Conservation (phyloP, 2,888 invertebrate genomes). For the Fragum fragum region DNA sequence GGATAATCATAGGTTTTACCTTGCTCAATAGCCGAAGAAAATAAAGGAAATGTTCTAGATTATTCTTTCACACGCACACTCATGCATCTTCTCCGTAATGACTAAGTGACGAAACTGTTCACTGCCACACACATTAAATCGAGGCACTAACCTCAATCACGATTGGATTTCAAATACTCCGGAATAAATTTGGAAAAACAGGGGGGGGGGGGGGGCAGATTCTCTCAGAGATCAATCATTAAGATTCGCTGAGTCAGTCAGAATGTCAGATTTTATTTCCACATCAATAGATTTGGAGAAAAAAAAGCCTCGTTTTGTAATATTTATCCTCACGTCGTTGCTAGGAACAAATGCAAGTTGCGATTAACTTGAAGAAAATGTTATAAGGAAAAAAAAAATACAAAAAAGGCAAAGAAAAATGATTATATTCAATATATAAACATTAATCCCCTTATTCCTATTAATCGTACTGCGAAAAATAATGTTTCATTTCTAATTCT, state of each 20-base stretch:
- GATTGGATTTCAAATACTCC: conserved; percentile 17
- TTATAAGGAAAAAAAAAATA: no score
- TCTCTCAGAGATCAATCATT: background rate
- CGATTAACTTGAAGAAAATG: no score
- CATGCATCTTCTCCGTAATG: background rate
- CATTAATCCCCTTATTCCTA: no score
- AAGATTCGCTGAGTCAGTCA: conserved; percentile 18
- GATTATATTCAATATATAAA: no score
- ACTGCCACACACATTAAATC: background rate
- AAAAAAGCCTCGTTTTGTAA: background rate
- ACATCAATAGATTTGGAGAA: background rate
- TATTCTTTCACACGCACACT: background rate
- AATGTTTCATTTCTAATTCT: no score
- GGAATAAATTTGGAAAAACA: background rate
- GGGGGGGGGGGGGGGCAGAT: background rate
- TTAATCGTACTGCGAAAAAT: no score
- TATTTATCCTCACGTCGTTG: no score
- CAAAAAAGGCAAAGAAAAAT: no score
- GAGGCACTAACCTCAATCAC: conserved; percentile 10
- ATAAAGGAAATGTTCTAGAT: no score
- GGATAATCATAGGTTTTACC: no score
- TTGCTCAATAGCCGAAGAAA: no score
- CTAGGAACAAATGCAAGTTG: no score
- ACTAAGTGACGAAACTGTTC: conserved; percentile 4
- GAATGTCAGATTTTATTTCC: background rate